Conservation (phyloP, 2,797 vertebrate genomes). For the Anisognathus igniventris region DNA sequence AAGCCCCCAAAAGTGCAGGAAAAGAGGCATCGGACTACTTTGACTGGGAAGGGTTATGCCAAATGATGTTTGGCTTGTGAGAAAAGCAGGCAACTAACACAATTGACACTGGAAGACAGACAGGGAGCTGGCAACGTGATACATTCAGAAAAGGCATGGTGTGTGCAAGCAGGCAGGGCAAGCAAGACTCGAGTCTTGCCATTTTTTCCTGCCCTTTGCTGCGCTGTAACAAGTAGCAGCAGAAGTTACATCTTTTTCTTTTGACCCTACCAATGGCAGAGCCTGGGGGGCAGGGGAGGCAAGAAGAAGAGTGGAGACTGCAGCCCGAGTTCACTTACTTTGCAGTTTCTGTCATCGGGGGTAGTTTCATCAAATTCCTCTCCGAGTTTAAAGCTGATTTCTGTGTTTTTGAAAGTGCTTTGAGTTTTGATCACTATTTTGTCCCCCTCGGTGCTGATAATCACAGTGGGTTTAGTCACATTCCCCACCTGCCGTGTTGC, state of each 20-base stretch:
- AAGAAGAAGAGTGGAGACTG: background rate
- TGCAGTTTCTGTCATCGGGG: slow-evolving; percentile 88
- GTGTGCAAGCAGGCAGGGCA: fast-evolving
- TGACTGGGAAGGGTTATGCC: background rate
- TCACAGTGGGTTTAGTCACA: slow-evolving; percentile 88
- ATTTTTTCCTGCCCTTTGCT: background rate
- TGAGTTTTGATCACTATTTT: slow-evolving; percentile 84
- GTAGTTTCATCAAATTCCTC: slow-evolving; percentile 91
- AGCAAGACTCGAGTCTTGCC: background rate
- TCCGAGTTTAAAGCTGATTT: slow-evolving; percentile 88
- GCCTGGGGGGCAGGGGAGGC: fast-evolving
- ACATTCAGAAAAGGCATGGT: background rate
- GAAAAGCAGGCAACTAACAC: background rate
- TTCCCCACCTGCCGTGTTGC: slow-evolving; percentile 90
- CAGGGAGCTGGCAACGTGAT: background rate
- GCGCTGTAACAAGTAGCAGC: background rate
- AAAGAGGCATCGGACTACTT: background rate
- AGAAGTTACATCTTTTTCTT: background rate
- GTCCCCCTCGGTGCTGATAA: slow-evolving; percentile 88
- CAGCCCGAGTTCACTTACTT: slow-evolving; percentile 75
- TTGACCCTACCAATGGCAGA: background rate
- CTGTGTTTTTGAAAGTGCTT: slow-evolving; percentile 90
- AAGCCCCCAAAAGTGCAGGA: background rate
- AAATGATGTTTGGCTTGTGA: background rate
- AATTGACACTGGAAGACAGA: background rate